phyloP scores from a whole-genome alignment of 2,797 vertebrate species.

The Semaprochilodus insignis region DNA sequence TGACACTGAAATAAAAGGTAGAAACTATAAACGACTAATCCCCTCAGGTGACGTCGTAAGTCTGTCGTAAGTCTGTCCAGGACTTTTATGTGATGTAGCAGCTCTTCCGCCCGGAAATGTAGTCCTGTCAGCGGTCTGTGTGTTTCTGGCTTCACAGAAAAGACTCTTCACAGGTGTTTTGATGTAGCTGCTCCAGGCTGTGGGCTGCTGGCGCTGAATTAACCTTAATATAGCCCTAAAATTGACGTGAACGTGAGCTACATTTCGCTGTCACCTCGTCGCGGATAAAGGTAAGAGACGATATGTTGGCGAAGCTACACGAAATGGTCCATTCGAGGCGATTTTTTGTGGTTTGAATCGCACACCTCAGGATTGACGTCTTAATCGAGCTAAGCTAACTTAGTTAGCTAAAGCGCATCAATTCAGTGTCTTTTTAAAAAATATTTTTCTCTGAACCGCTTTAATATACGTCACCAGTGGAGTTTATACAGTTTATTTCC shows the following conservation, averaged over 20 bases:
- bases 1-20: too few relatives aligned
- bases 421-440: neutral
- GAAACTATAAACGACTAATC: too few relatives aligned
- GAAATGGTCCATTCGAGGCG: neutral
- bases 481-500: neutral
- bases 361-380: neutral
- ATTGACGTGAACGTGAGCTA: conserved; percentile 6
- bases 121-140: neutral
- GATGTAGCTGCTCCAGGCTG: conserved; percentile 73
- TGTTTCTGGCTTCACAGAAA: conserved; percentile 1
- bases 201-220: conserved; percentile 54
- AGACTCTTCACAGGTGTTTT: conserved; percentile 53
- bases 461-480: neutral
- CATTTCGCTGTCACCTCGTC: conserved; percentile 26
- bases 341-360: neutral
- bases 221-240: conserved; percentile 26
- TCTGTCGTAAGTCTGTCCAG: neutral
- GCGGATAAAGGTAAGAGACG: conserved; percentile 64
- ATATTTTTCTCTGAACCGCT: neutral
- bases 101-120: neutral
- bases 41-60: too few relatives aligned
- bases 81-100: neutral
- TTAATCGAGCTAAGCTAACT: neutral
- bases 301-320: accelerated
- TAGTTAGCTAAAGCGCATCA: neutral